phyloP scores from a whole-genome alignment of 2,888 invertebrate species.

The Chaetogeoica ovagalla region DNA sequence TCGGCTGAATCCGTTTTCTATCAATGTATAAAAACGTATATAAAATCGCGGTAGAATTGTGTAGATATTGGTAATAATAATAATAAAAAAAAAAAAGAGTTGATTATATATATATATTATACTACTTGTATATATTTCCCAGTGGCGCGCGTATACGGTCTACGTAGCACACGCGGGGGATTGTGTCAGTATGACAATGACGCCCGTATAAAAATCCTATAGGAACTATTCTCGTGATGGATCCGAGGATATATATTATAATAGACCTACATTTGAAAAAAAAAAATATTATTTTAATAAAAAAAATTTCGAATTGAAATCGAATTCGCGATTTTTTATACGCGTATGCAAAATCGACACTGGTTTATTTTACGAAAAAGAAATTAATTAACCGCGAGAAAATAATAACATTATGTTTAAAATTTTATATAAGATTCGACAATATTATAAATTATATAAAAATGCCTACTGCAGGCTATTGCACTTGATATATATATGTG shows the following conservation, averaged over 20 bases:
- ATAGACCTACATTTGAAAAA: constrained; percentile 4
- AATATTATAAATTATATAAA: too few relatives aligned
- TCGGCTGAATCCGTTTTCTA: constrained; percentile 50
- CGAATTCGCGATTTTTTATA: background rate
- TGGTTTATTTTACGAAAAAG: too few relatives aligned
- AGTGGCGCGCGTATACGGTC: constrained; percentile 29
- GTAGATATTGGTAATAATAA: constrained; percentile 33
- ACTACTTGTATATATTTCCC: background rate
- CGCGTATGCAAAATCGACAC: too few relatives aligned
- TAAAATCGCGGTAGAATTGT: constrained; percentile 36
- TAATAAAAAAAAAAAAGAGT: constrained; percentile 9
- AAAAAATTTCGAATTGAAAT: constrained; percentile 1
- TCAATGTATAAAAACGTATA: constrained; percentile 27
- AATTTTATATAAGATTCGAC: too few relatives aligned
- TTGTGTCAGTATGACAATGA: constrained; percentile 46
- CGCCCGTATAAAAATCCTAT: constrained; percentile 27
- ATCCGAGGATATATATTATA: background rate
- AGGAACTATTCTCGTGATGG: constrained; percentile 12
- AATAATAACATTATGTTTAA: too few relatives aligned
- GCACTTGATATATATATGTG: background rate
- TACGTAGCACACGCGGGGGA: constrained; percentile 27
- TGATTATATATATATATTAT: background rate
- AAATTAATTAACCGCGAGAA: too few relatives aligned
- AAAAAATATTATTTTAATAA: too few relatives aligned
- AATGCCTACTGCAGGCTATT: too few relatives aligned